Conservation (phyloP, 2,888 invertebrate genomes). For the Cheilosia urbana region DNA sequence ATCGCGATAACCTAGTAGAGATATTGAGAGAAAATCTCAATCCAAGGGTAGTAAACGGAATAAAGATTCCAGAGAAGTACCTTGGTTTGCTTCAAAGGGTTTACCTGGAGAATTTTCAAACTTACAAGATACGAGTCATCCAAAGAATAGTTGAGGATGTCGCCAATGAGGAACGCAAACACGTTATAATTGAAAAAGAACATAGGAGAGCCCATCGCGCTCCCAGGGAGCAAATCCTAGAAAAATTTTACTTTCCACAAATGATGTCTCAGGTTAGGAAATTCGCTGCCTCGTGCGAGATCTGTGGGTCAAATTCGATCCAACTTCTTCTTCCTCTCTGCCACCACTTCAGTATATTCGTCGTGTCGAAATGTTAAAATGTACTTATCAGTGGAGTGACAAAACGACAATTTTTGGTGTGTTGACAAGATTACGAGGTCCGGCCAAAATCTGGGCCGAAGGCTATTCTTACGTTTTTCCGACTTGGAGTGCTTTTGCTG, state of each 20-base stretch:
- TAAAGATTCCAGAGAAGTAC: slow-evolving; percentile 10
- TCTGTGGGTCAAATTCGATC: slow-evolving; percentile 37
- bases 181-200: slow-evolving; percentile 36
- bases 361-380: too few relatives aligned
- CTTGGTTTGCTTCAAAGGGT: neutral
- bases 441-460: too few relatives aligned
- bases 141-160: slow-evolving; percentile 3
- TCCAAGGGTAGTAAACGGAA: slow-evolving; percentile 26
- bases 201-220: slow-evolving; percentile 40
- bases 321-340: slow-evolving; percentile 29
- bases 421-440: too few relatives aligned
- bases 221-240: slow-evolving; percentile 19
- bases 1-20: neutral
- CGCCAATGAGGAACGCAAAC: slow-evolving; percentile 7
- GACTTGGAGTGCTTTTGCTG: too few relatives aligned
- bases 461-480: too few relatives aligned
- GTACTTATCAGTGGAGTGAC: too few relatives aligned
- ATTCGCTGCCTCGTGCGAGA: slow-evolving; percentile 22
- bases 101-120: slow-evolving; percentile 20
- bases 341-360: slow-evolving; percentile 48
- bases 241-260: slow-evolving; percentile 37
- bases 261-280: slow-evolving; percentile 37
- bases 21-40: slow-evolving; percentile 23
- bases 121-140: slow-evolving; percentile 33
- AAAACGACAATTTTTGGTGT: too few relatives aligned